These are phyloP conservation scores for Epirrita christyi DNA, from an alignment of 2,888 invertebrate species.

Conservation along the genomic window DNA sequence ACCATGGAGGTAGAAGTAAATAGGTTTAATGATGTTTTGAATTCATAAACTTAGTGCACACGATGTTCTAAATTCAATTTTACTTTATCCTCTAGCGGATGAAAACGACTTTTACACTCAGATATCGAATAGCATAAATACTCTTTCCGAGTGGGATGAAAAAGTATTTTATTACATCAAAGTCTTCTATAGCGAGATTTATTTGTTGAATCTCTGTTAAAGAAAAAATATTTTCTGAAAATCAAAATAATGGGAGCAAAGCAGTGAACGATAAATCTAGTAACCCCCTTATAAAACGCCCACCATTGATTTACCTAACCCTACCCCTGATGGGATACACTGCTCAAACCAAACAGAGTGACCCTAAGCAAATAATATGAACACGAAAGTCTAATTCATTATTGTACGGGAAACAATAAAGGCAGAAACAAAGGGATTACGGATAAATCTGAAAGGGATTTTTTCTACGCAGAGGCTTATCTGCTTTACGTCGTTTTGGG, in stretches of 20 bases:
- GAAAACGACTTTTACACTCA: no score
- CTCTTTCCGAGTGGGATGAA: constrained; percentile 44
- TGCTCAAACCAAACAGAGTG: constrained; percentile 71
- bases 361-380: constrained; percentile 70
- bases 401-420: constrained; percentile 74
- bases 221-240: constrained; percentile 44
- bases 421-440: constrained; percentile 74
- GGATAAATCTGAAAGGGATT: constrained; percentile 74
- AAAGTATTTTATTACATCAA: constrained; percentile 66
- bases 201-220: constrained; percentile 49
- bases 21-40: no score
- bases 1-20: no score
- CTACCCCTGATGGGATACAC: constrained; percentile 65
- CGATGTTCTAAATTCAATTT: no score
- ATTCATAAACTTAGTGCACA: no score
- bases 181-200: constrained; percentile 62
- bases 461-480: constrained; percentile 69
- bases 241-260: constrained; percentile 53
- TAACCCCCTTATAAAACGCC: constrained; percentile 67
- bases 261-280: constrained; percentile 70
- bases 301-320: constrained; percentile 71
- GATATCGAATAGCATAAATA: constrained; percentile 66
- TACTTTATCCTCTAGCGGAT: no score
- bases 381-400: constrained; percentile 73
- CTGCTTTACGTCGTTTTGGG: constrained; percentile 74